Conservation (phyloP, 1,140 invertebrate species). For the Cherax destructor region DNA sequence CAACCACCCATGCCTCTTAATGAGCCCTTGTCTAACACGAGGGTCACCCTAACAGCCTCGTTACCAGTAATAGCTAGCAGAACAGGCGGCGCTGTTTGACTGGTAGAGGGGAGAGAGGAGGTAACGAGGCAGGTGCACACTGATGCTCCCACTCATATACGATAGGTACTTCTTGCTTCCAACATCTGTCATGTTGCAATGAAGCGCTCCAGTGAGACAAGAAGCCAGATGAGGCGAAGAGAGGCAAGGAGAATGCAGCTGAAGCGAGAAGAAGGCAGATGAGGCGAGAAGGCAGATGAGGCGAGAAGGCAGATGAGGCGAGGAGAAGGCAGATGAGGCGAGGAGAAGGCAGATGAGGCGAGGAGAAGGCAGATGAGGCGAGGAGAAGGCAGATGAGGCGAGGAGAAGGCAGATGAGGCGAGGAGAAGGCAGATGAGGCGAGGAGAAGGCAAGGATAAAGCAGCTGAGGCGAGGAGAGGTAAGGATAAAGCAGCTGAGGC, state of each 20-base stretch:
- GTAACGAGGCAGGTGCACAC: background rate
- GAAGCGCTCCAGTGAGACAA: background rate
- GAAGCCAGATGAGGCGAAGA: background rate
- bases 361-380: no score
- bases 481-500: no score
- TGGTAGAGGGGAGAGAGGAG: background rate
- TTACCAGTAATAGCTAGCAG: background rate
- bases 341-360: no score
- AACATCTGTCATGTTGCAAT: background rate
- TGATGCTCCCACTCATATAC: background rate
- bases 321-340: no score
- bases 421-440: no score
- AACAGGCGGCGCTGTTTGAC: background rate
- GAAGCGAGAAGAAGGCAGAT: background rate
- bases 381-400: no score
- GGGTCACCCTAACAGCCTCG: background rate
- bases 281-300: background rate
- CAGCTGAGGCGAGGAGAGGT: no score
- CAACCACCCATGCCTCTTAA: background rate
- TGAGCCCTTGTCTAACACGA: background rate
- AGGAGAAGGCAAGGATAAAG: background rate
- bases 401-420: no score
- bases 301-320: no score
- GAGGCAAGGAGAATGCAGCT: background rate
- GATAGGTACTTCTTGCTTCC: background rate